Evolutionary conservation across 2,113 vertebrate genomes (phyloP).

Genomic region (Hipposideros armiger): DNA sequence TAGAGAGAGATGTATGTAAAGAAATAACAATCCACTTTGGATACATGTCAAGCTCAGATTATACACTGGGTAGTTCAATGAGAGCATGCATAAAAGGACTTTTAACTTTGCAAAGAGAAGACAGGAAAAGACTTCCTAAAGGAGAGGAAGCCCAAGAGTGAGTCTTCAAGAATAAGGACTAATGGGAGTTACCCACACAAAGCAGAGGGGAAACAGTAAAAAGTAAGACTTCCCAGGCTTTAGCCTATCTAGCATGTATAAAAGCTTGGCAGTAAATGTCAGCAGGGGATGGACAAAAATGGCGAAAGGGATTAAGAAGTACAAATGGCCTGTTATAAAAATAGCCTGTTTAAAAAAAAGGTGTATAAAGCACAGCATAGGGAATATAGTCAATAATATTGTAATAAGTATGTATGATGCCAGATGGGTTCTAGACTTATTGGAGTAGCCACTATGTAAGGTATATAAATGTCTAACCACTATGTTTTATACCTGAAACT

Average conservation of each 20-base stretch:
- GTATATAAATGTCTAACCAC: background rate
- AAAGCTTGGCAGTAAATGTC: conserved; percentile 33
- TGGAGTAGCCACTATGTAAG: background rate
- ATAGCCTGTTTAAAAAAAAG: background rate
- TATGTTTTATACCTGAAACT: background rate
- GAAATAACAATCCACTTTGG: background rate
- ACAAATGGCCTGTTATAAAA: background rate
- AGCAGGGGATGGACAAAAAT: background rate
- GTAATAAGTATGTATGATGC: background rate
- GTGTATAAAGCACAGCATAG: background rate
- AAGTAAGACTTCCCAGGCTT: background rate
- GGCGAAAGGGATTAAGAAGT: background rate
- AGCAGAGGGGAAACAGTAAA: background rate
- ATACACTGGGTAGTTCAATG: background rate
- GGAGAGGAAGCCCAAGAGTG: background rate
- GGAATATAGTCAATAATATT: background rate
- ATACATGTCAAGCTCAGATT: background rate
- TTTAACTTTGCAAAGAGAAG: conserved; percentile 31
- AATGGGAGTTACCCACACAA: background rate
- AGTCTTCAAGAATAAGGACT: conserved; percentile 42
- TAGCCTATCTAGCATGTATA: background rate
- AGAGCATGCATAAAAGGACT: background rate
- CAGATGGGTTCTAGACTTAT: background rate
- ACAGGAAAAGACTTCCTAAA: background rate
- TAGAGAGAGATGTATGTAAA: conserved; percentile 1